Percentiles rank a stretch among this genome's conserved stretches.
phyloP scores from a whole-genome alignment of 2,797 vertebrate species.

The Erithacus rubecula region DNA sequence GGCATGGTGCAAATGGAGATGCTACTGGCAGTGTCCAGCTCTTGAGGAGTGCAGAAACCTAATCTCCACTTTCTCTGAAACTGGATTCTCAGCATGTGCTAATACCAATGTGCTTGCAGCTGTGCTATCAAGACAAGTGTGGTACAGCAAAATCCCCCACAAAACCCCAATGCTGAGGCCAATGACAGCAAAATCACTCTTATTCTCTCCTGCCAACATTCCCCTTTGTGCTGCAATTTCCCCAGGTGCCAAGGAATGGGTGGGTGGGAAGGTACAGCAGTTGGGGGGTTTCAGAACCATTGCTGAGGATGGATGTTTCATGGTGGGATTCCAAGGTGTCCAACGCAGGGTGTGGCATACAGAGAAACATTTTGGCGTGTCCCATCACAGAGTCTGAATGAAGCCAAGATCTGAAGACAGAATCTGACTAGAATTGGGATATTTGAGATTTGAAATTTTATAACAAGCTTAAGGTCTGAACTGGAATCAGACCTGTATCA shows the following conservation, averaged over 20 bases:
- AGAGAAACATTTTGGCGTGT: not conserved
- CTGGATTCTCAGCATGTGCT: constrained; percentile 57
- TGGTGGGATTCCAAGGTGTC: not conserved
- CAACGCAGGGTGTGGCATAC: too few species aligned
- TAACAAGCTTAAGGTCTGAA: not conserved
- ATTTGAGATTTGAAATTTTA: not conserved
- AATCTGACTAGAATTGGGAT: not conserved
- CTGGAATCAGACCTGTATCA: not conserved
- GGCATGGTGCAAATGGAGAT: not conserved
- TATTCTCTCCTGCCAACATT: not conserved
- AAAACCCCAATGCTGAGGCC: not conserved
- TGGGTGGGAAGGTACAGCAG: not conserved
- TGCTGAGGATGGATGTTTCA: not conserved
- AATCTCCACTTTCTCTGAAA: constrained; percentile 64
- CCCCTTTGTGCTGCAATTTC: not conserved
- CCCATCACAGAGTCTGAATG: not conserved
- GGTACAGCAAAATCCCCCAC: not conserved
- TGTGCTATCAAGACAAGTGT: not conserved
- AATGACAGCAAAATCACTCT: not conserved
- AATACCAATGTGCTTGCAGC: not conserved
- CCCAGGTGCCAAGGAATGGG: not conserved
- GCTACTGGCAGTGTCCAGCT: not conserved
- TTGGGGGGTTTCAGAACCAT: not conserved
- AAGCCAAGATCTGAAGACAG: not conserved
- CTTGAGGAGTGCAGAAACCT: constrained; percentile 40